A percentile compares a stretch with the other conserved stretches of the same genome.
Evolutionary conservation across 2,797 vertebrate species (phyloP).

Genomic region (Sebastes baramenuke): DNA sequence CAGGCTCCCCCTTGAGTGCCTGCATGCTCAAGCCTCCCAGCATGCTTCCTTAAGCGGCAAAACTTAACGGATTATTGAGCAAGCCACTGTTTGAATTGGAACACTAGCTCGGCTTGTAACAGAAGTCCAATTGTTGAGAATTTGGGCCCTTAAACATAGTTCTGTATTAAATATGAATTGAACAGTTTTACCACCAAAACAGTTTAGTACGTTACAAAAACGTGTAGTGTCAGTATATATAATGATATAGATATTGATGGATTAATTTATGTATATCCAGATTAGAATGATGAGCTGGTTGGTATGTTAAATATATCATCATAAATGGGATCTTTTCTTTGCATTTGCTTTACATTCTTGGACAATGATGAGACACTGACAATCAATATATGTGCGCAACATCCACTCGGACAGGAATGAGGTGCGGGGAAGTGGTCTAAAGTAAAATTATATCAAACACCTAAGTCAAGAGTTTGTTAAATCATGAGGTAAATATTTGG

Average conservation of each 20-base stretch:
- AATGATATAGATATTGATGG: rapidly evolving
- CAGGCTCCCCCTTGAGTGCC: slow-evolving; percentile 17
- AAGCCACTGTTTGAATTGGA: slow-evolving; percentile 12
- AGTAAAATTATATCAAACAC: background rate
- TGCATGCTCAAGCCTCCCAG: slow-evolving; percentile 19
- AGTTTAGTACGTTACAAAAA: background rate
- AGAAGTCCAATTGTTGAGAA: background rate
- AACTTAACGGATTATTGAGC: slow-evolving; percentile 23
- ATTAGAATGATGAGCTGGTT: background rate
- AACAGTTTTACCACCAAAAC: background rate
- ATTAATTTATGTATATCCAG: background rate
- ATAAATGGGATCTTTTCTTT: background rate
- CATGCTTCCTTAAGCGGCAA: background rate
- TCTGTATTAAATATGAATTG: background rate
- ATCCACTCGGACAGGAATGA: background rate
- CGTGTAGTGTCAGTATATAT: background rate
- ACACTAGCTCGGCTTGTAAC: background rate
- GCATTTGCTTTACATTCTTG: background rate
- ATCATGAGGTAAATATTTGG: slow-evolving; percentile 5
- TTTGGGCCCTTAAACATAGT: background rate
- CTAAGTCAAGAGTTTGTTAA: background rate
- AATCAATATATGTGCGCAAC: background rate
- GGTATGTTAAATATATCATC: background rate
- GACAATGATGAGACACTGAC: background rate
- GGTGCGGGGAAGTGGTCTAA: background rate